Conservation (phyloP, 1,140 invertebrate species). For the Potamilus streckersoni region DNA sequence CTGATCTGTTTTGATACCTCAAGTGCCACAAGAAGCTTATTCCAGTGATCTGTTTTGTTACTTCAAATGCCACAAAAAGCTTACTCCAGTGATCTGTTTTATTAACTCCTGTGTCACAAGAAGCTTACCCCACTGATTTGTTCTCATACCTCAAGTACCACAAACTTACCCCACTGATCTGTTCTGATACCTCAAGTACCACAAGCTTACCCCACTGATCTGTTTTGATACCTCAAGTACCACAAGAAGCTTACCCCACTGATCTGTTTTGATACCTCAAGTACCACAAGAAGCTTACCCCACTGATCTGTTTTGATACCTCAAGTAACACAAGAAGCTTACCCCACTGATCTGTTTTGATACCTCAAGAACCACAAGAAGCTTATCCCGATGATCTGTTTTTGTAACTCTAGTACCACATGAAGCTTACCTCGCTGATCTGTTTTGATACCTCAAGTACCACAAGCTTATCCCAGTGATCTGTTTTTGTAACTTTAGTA, state of each 20-base stretch:
- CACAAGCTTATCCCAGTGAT: constrained; percentile 70
- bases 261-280: constrained; percentile 75
- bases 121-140: no score
- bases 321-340: no score
- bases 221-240: constrained; percentile 75
- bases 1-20: no score
- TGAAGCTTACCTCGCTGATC: constrained; percentile 72
- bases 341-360: no score
- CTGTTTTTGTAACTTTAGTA: constrained; percentile 74
- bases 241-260: no score
- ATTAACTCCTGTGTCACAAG: no score
- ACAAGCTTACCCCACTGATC: constrained; percentile 74
- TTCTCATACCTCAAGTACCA: no score
- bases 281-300: constrained; percentile 82
- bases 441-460: constrained; percentile 71
- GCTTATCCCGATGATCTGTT: constrained; percentile 75
- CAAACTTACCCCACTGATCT: no score
- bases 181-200: constrained; percentile 80
- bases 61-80: no score
- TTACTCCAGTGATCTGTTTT: constrained; percentile 76
- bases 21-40: constrained; percentile 39
- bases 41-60: constrained; percentile 78
- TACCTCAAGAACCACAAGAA: no score
- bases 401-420: constrained; percentile 64
- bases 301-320: constrained; percentile 69